phyloP scores from a whole-genome alignment of 1,140 invertebrate genomes.

The Scaptomyza graminum region DNA sequence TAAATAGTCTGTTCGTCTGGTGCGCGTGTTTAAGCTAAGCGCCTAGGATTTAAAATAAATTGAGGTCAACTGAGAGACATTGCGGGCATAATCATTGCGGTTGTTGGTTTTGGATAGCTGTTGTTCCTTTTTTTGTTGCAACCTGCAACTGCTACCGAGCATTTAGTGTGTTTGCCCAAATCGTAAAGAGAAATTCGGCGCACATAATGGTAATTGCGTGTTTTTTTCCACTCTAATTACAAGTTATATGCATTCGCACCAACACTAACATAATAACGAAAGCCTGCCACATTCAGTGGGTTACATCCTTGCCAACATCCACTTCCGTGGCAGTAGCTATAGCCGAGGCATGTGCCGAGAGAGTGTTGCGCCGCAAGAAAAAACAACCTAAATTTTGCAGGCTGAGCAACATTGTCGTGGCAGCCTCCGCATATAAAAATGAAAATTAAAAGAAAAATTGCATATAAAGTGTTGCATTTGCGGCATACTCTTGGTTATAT shows the following conservation, averaged over 20 bases:
- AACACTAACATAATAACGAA: slow-evolving; percentile 41
- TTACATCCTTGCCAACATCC: slow-evolving; percentile 37
- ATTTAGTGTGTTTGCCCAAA: slow-evolving; percentile 51
- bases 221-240: slow-evolving; percentile 78
- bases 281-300: slow-evolving; percentile 18
- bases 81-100: slow-evolving; percentile 26
- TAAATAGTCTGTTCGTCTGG: slow-evolving; percentile 48
- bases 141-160: slow-evolving; percentile 14
- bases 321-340: slow-evolving; percentile 21
- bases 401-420: slow-evolving; percentile 34
- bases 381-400: slow-evolving; percentile 73
- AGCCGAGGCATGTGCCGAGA: slow-evolving; percentile 30
- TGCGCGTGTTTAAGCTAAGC: slow-evolving; percentile 74
- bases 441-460: slow-evolving; percentile 78
- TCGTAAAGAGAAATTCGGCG: slow-evolving; percentile 79
- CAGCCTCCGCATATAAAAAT: slow-evolving; percentile 72
- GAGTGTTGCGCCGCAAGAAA: slow-evolving; percentile 63
- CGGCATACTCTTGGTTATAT: slow-evolving; percentile 34
- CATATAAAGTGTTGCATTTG: slow-evolving; percentile 82
- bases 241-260: slow-evolving; percentile 58
- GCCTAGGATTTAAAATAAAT: slow-evolving; percentile 79
- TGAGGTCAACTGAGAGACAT: slow-evolving; percentile 68
- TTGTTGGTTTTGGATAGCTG: slow-evolving; percentile 32
- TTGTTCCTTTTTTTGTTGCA: slow-evolving; percentile 19
- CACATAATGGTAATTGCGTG: slow-evolving; percentile 80